Base-by-base conservation (phyloP, 92 coral and sea anemone genomes). In the Parazoanthus atlanticus region DNA sequence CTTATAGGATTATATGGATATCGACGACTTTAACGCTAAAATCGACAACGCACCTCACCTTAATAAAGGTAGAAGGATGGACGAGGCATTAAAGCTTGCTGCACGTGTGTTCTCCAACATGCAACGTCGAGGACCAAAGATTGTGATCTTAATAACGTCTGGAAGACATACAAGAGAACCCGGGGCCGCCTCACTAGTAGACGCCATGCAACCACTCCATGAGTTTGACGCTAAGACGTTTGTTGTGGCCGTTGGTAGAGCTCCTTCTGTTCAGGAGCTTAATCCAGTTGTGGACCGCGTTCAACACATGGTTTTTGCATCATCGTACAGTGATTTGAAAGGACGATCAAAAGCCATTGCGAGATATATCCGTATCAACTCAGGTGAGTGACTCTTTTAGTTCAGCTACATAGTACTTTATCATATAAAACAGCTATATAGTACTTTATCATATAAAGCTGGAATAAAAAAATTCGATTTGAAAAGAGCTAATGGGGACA, bases 21-120 rank as follows among this genome's bases (percentile, higher is more conserved):
- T 83, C 61, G 86, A 83, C 29, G 86, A 83, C 26, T 41, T 83
- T 31, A 83, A 83, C 21, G 5, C 21, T 13, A 83, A 83, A 67
- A 67, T 71, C 64, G 76, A 67, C 61, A 69, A 67, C 16, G 77
- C 86, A 21, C 86, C 86, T 9, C 86, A 83, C 67, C 65, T 83
- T 15, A 31, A 26, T 25, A 95, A 95, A 15, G 86, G 81, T 73
- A 88, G 95, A 79, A 75, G 98, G 30, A 79, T 93, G 56, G 98
- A 94, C 58, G 58, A 87, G 26, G 95, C 95, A 11, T 86, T 93
- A 30, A 76, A 83, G 80, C 89, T 85, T 43, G 94, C 98, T 29
- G 89, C 83, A 41, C 40, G 56, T 8, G 41, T 76, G 12, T 34
- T 65, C 8, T 9, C 65, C 34, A 40, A 61, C 30, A 71, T 32